These are phyloP conservation scores for Geophilus truncorum DNA, from an alignment of 2,888 invertebrate genomes.

Conservation along the genomic window DNA sequence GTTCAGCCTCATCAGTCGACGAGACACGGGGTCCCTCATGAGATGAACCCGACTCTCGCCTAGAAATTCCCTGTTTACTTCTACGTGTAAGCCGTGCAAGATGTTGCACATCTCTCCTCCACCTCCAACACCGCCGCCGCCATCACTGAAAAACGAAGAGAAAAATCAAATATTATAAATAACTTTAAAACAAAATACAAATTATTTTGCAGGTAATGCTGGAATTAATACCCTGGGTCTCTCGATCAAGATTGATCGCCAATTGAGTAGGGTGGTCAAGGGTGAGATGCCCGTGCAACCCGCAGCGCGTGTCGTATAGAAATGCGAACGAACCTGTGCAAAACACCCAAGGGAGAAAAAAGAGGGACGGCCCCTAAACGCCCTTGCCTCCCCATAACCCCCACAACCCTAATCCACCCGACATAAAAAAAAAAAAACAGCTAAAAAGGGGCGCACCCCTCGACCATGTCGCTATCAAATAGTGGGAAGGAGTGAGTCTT, in stretches of 20 bases:
- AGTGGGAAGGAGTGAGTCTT: neutral
- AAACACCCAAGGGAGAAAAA: neutral
- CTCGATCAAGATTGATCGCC: neutral
- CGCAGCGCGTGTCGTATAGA: neutral
- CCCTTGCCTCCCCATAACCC: neutral
- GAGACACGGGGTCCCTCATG: neutral
- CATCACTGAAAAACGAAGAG: constrained; percentile 23
- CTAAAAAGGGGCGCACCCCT: neutral
- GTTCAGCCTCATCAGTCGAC: neutral
- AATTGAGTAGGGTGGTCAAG: neutral
- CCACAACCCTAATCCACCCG: neutral
- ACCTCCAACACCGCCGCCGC: constrained; percentile 28
- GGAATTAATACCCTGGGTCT: neutral
- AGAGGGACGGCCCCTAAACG: constrained; percentile 4
- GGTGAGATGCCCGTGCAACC: constrained; percentile 16
- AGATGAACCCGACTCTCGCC: neutral
- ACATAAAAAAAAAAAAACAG: neutral
- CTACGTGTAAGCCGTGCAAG: constrained; percentile 29
- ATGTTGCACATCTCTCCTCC: constrained; percentile 32
- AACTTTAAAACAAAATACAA: neutral
- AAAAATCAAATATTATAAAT: no score
- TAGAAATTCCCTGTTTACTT: constrained; percentile 29
- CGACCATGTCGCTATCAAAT: neutral
- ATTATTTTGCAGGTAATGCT: neutral
- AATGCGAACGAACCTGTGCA: neutral